Percentiles rank a stretch among this genome's conserved stretches.
phyloP scores from a whole-genome alignment of 2,888 invertebrate genomes.

The Calameuta idolon region DNA sequence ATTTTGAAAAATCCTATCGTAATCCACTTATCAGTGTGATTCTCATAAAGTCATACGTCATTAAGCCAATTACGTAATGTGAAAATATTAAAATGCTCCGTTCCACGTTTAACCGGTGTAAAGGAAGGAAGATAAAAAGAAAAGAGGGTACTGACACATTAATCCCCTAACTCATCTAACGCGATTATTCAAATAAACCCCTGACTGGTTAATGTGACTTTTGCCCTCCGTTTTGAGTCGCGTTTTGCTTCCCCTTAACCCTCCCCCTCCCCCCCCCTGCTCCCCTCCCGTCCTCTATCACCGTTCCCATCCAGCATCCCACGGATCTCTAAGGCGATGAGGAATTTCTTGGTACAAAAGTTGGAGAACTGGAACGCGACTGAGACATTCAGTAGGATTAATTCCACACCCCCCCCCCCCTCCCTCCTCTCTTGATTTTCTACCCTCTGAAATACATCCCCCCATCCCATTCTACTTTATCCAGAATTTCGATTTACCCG shows the following conservation, averaged over 20 bases:
- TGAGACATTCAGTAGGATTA: background rate
- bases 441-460: background rate
- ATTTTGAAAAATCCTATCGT: too few species aligned
- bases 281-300: too few species aligned
- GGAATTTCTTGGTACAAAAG: background rate
- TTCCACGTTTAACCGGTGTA: too few species aligned
- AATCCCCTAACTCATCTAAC: background rate
- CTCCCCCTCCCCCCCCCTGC: too few species aligned
- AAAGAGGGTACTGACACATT: background rate
- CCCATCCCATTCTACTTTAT: background rate
- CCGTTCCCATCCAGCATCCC: background rate
- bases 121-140: background rate
- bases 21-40: too few species aligned
- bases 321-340: background rate
- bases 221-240: background rate
- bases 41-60: too few species aligned
- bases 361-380: background rate
- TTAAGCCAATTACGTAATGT: too few species aligned
- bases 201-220: background rate
- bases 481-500: background rate
- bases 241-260: background rate
- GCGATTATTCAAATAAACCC: background rate
- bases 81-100: too few species aligned
- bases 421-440: background rate
- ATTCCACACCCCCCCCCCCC: background rate